Percentiles rank a stretch among this genome's conserved stretches.
Conservation (phyloP, 2,888 invertebrate genomes). For the Netelia fuscicornis region DNA sequence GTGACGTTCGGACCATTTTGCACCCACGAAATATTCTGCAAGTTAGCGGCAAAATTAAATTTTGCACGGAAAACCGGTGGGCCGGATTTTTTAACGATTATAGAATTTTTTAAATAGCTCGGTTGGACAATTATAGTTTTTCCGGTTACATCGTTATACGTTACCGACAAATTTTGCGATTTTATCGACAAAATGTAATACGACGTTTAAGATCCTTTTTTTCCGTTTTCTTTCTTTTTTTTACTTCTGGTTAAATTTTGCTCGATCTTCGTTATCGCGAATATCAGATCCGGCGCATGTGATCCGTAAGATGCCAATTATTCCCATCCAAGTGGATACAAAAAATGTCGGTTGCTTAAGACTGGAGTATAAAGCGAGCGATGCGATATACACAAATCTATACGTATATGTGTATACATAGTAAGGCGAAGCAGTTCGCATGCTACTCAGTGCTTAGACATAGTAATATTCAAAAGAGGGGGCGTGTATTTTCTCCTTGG, state of each 20-base stretch:
- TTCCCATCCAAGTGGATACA: neutral
- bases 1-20: no score
- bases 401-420: neutral
- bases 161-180: no score
- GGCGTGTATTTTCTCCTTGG: conserved; percentile 76
- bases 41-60: no score
- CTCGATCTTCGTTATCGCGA: neutral
- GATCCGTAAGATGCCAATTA: neutral
- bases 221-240: neutral
- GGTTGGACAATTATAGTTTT: neutral
- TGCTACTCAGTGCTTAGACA: conserved; percentile 82
- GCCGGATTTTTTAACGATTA: neutral
- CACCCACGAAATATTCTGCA: no score
- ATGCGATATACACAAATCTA: neutral
- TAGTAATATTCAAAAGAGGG: conserved; percentile 84
- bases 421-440: conserved; percentile 75
- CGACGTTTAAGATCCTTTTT: neutral
- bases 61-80: no score
- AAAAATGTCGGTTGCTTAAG: neutral
- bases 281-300: conserved; percentile 17
- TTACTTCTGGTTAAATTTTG: no score
- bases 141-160: neutral
- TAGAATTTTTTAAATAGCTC: neutral
- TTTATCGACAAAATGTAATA: neutral
- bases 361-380: conserved; percentile 4